Evolutionary conservation across 2,888 invertebrate species (phyloP).

Genomic region (Aphidoletes aphidimyza): DNA sequence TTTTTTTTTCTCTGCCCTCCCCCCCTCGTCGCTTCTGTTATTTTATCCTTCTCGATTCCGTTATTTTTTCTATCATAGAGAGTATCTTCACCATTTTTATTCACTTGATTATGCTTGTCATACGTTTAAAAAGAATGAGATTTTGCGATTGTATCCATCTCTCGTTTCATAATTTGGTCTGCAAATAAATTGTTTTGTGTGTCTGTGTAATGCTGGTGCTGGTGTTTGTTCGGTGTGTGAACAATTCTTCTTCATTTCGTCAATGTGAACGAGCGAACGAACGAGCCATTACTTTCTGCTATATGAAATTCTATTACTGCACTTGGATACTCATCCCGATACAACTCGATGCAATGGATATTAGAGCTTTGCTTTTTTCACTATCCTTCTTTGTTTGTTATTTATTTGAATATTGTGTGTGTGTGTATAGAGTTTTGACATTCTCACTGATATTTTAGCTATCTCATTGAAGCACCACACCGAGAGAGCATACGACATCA

Average conservation of each 20-base stretch:
- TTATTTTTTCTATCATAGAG: neutral
- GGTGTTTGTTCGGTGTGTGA: neutral
- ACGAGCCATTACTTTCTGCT: neutral
- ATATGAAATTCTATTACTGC: conserved; percentile 40
- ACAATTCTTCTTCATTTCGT: neutral
- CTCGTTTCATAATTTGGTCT: conserved; percentile 26
- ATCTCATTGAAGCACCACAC: too few species aligned
- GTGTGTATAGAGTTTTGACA: neutral
- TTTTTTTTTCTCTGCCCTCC: neutral
- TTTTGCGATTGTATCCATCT: neutral
- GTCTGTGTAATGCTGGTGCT: neutral
- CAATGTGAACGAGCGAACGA: too few species aligned
- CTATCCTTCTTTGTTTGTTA: conserved; percentile 35
- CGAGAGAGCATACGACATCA: neutral
- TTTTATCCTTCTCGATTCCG: neutral
- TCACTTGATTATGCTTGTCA: conserved; percentile 53
- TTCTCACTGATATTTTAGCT: neutral
- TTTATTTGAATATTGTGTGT: conserved; percentile 50
- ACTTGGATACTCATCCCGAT: conserved; percentile 16
- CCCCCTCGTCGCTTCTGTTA: neutral
- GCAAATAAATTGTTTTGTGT: conserved; percentile 39
- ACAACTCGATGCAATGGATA: conserved; percentile 34
- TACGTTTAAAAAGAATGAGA: neutral
- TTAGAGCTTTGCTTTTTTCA: conserved; percentile 12
- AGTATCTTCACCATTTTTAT: conserved; percentile 4